Evolutionary conservation across 1,140 invertebrate genomes (phyloP).

Genomic region (Hylaeus anthracinus): DNA sequence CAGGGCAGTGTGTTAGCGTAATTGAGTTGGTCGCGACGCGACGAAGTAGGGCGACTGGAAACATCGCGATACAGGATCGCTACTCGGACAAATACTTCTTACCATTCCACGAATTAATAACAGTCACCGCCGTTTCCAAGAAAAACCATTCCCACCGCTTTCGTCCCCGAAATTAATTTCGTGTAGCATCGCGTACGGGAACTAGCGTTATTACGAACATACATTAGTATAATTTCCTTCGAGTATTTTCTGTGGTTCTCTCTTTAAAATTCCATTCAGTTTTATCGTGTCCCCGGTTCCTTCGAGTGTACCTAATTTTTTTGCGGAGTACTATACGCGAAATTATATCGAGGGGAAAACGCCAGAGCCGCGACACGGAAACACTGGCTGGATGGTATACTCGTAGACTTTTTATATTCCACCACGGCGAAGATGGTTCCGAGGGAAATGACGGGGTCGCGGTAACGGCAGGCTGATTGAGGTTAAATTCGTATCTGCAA

Average conservation of each 20-base stretch:
- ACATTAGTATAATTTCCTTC: no score
- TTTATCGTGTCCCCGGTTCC: no score
- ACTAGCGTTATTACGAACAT: no score
- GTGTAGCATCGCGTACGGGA: no score
- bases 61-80: background rate
- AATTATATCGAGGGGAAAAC: background rate
- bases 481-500: constrained; percentile 21
- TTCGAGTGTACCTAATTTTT: no score
- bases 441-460: background rate
- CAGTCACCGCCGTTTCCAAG: no score
- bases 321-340: background rate
- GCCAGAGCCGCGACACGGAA: background rate
- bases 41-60: background rate
- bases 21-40: constrained; percentile 1
- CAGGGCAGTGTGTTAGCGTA: constrained; percentile 6
- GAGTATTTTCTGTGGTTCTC: no score
- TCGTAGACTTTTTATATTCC: background rate
- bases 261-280: no score
- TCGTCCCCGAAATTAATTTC: no score
- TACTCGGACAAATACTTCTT: no score
- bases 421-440: background rate
- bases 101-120: no score
- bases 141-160: no score
- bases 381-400: background rate
- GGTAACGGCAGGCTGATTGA: constrained; percentile 22